Base-by-base conservation (phyloP, 2,113 vertebrate genomes). In the Aspidoscelis tigris region DNA sequence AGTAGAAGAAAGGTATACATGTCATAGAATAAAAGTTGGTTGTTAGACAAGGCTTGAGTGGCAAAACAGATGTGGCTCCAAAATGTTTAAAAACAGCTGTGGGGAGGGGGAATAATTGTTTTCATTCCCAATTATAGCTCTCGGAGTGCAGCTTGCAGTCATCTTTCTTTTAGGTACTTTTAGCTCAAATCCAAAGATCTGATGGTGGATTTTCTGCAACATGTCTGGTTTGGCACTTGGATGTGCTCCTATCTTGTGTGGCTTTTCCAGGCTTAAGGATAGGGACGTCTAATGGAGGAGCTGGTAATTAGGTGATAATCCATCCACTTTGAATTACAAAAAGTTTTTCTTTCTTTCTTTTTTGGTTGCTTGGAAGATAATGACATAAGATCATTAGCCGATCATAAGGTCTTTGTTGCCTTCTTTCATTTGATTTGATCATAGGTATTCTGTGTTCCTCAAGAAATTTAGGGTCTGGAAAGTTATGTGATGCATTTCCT, bases 361-460 rank as follows among this genome's bases (percentile, higher is more conserved):
- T 14, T 7, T 86, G 44, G 18, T 58, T 85, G n/a, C 58, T 74
- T 72, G 26, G 1, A 65, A 83, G 41, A 22, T 64, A 39, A 50
- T 20, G 58, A 24, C 47, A 61, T 16, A 18, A 55, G 26, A 71
- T 24, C 53, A 47, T 64, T 72, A 20, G 33, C 9, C 10, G 44
- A 22, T 4, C 22, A 20, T 44, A 7, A 9, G 10, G 4, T 21
- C 9, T 55, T 18, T 61, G 58, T 61, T 61, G 5, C 9, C 72
- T 72, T 43, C 68, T 1, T 78, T 85, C 24, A 64, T 53, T 77
- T 65, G 47, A 1, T 18, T 43, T 74, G 72, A 77, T 33, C 68
- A 65, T 2, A 7, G 69, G 78, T 78, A 47, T 68, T 82, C n/a
- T 0, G 0, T 26, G n/a, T 72, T 72, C 26, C 61, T 33, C 21